Base-by-base conservation (phyloP, 2,888 invertebrate species). In the Eurytoma adleriae region DNA sequence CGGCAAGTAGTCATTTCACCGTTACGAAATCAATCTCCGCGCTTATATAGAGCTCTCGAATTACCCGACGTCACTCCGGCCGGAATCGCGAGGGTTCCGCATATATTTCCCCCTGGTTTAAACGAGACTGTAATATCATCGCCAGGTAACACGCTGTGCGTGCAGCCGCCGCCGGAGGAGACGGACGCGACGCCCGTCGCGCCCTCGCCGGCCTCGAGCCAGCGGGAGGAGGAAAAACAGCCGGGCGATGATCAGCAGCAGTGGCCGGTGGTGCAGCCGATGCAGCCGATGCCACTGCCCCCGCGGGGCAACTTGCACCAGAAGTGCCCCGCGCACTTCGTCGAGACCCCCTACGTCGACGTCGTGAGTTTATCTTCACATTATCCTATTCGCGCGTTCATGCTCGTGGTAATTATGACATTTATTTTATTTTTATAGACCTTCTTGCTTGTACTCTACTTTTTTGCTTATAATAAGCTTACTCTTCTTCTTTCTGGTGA, bases 241-340 rank as follows among this genome's bases (percentile, higher is more conserved):
- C 24, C 54, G 12, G 10, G 48, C 1, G 16, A 54, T 67, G 80
- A 83, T 67, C 82, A 81, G 61, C 83, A 79, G 54, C 86, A 85
- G 74, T 88, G 88, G 88, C 86, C 88, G 13, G 82, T 84, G n/a
- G 79, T 86, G 56, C 86, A 87, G 73, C 83, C 86, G 68, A 83
- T 86, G 75, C 85, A 87, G 74, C 83, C 85, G 10, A 82, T 83
- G 57, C 84, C 85, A 56, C 83, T 86, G 70, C 82, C 83, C 3
- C 84, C 86, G 13, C 84, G 83, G 76, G 83, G 82, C 14, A 85
- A 86, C 79, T 85, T 86, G 27, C 87, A 87, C 83, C 87, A 86
- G 80, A 82, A 80, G 71, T 94, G 94, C 86, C 94, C 94, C 0
- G 92, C 93, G 4, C 94, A 93, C 61, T 93, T 94, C 85, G 92